These are phyloP conservation scores for Synergus umbraculus DNA, from an alignment of 2,888 invertebrate genomes.

Conservation along the genomic window DNA sequence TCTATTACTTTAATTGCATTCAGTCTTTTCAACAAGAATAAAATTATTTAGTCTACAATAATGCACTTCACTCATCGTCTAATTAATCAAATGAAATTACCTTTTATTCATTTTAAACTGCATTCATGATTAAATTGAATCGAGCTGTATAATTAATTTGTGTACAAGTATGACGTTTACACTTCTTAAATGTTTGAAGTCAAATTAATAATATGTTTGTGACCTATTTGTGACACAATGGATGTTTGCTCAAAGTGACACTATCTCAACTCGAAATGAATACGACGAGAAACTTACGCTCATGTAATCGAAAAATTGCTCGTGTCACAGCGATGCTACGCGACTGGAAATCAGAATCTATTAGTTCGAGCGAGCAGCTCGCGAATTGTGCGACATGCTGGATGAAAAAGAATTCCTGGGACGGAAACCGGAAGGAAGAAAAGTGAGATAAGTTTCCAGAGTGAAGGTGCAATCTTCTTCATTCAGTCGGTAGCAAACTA, in stretches of 20 bases:
- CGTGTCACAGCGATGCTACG: conserved; percentile 55
- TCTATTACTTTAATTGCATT: too few relatives aligned
- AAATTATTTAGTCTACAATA: too few relatives aligned
- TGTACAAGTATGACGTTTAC: neutral
- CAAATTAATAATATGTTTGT: conserved; percentile 17
- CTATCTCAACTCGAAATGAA: conserved; percentile 53
- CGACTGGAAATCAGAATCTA: conserved; percentile 61
- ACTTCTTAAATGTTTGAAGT: neutral
- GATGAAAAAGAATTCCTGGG: neutral
- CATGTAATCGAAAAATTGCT: conserved; percentile 61
- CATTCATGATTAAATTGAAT: too few relatives aligned
- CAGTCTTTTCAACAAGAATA: too few relatives aligned
- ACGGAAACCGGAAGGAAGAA: neutral
- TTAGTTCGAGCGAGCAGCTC: conserved; percentile 49
- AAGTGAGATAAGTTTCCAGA: neutral
- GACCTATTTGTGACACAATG: conserved; percentile 19
- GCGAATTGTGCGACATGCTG: conserved; percentile 11
- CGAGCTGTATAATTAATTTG: too few relatives aligned
- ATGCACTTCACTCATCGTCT: too few relatives aligned
- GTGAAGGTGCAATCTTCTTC: conserved; percentile 1
- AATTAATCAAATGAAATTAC: too few relatives aligned
- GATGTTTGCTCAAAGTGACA: conserved; percentile 49
- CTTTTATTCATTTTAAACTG: too few relatives aligned
- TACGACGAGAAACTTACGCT: conserved; percentile 53
- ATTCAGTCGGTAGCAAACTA: neutral